These are phyloP conservation scores for Cebus imitator DNA, from an alignment of 2,113 vertebrate species.

Conservation along the genomic window DNA sequence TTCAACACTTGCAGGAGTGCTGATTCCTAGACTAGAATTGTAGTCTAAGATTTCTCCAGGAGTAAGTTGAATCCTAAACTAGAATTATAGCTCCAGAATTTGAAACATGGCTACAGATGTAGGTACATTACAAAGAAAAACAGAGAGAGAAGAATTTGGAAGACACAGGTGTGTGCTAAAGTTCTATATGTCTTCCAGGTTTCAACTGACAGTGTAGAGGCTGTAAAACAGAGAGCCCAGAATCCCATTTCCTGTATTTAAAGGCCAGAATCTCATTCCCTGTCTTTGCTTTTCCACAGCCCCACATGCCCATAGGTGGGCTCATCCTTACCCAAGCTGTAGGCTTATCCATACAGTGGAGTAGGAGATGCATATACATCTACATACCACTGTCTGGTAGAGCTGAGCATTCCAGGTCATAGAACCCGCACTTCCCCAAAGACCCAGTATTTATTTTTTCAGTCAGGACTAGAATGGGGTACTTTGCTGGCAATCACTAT, in stretches of 20 bases:
- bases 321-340: background rate
- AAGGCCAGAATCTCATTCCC: background rate
- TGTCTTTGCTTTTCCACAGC: background rate
- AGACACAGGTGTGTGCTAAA: background rate
- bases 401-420: background rate
- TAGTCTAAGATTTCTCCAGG: background rate
- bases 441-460: background rate
- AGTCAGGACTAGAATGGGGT: background rate
- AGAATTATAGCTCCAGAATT: background rate
- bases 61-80: background rate
- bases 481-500: background rate
- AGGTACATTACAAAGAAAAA: background rate
- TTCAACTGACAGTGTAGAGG: background rate
- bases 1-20: background rate
- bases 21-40: background rate
- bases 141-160: background rate
- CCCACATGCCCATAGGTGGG: background rate
- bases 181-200: background rate
- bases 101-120: background rate
- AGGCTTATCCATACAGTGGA: background rate
- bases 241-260: background rate
- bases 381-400: background rate
- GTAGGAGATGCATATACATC: fast-evolving
- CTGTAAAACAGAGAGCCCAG: background rate
- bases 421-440: background rate